Base-by-base conservation (phyloP, 2,888 invertebrate genomes). In the Agrypnus murinus region DNA sequence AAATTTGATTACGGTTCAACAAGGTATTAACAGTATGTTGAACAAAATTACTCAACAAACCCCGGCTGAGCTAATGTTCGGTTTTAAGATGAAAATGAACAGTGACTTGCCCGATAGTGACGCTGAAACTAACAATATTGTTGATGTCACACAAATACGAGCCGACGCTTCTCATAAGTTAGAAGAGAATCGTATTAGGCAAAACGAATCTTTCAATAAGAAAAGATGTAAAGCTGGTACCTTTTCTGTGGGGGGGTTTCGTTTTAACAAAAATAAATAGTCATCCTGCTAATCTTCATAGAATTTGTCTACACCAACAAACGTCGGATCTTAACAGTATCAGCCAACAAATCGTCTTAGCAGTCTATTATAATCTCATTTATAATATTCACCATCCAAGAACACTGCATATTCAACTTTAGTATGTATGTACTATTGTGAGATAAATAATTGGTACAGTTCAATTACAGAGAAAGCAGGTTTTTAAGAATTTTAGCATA, bases 51-150 rank as follows among this genome's bases (percentile, higher is more conserved):
- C 38, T 36, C 17, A 17, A 8, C 5, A n/a, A 1, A 36, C 43
- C 19, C 43, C 60, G 10, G 32, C 43, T 1, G 60, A 60, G 17
- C 14, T 45, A 6, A 17, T 68, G 68, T 43, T 43, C 8, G 43
- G 43, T 8, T 43, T 14, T 8, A 4, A 12, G 3, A 7, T 43
- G 2, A 6, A 45, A 45, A 45, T 17, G 8, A 7, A 45, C 17
- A 1, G 0, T 7, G 45, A 45, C 17, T n/a, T n/a, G n/a, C 45
- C 8, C 14, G 3, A 15, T 8, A 5, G 2, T 9, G 6, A 7
- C 0, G 45, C 14, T 1, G 43, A 43, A 45, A 8, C 3, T 4
- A 17, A 45, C 12, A 15, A 9, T 1, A 14, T 8, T 17, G 15
- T 45, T 5, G 45, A 45, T 17, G 17, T 45, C 8, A 45, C 45